Evolutionary conservation across 2,113 vertebrate genomes (phyloP).

Genomic region (Oncorhynchus kisutch): DNA sequence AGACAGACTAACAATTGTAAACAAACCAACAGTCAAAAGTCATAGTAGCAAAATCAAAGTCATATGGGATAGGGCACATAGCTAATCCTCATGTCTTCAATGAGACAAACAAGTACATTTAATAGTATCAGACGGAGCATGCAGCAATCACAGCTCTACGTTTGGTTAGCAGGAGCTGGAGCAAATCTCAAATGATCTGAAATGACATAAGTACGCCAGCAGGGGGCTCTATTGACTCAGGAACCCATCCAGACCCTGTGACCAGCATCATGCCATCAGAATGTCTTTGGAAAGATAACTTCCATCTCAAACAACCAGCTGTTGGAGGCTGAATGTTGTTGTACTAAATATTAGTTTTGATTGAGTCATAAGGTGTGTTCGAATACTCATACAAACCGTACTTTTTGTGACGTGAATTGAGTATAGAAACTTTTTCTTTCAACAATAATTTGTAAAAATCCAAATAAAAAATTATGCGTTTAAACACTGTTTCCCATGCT

Average conservation of each 20-base stretch:
- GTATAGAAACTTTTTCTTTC: no score
- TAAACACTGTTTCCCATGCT: no score
- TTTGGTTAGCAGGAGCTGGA: no score
- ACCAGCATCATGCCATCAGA: not conserved
- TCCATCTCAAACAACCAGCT: not conserved
- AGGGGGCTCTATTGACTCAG: slow-evolving; percentile 72
- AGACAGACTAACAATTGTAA: not conserved
- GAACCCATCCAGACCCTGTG: slow-evolving; percentile 12
- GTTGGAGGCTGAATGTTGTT: not conserved
- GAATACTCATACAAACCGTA: no score
- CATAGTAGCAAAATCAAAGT: not conserved
- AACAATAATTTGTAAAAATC: no score
- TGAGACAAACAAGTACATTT: no score
- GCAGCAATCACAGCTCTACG: not conserved
- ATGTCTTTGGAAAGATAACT: not conserved
- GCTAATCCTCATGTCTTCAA: no score
- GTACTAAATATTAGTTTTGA: not conserved
- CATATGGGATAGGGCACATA: not conserved
- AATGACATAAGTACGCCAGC: slow-evolving; percentile 55
- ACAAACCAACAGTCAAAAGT: not conserved
- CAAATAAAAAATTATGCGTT: no score
- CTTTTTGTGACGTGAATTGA: no score
- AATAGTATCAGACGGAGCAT: not conserved
- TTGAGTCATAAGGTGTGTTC: not conserved
- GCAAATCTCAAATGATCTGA: not conserved